Evolutionary conservation across 1,140 invertebrate genomes (phyloP), one percentile per base, ranked within the genome.

Genomic region (Papilio xuthus): DNA sequence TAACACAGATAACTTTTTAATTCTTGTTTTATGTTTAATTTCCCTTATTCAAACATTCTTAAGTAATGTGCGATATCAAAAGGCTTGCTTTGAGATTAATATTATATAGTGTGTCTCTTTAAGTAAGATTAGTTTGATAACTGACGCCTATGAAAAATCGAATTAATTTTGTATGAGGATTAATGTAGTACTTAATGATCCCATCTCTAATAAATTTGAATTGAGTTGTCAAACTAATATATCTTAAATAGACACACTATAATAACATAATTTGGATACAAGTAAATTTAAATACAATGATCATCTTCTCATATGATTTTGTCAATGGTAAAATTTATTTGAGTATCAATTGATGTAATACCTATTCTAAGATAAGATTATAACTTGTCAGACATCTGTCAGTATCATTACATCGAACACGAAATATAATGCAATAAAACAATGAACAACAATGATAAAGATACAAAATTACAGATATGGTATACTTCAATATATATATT

Each of bases 261-360:
- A n/a, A n/a, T n/a, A n/a, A n/a, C n/a, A 32, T 32, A 2, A 53
- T 53, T 50, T 44, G 42, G 42, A n/a, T 18, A 53, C n/a, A n/a
- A 4, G 15, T n/a, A 60, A 23, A 60, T 10, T 12, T 10, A 60
- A 26, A 12, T 23, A 28, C 4, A 28, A 28, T 20, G 3, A 15
- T 26, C 6, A 67, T 67, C 60, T 67, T 12, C 26, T 26, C 20
- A 60, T 23, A 2, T 67, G 4, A 67, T 67, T 28, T 67, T 67
- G 13, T 67, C 60, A 67, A 67, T 67, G 26, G 60, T 28, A 28
- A 67, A 67, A 67, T 67, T 63, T 67, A n/a, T 20, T 23, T 18
- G 26, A 28, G 26, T 7, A 67, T 28, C 26, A 7, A 32, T 28
- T 67, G 60, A 67, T 28, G 60, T 67, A 67, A 67, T 28, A 67